Percentiles rank a stretch among this genome's conserved stretches.
Evolutionary conservation across 1,140 invertebrate genomes (phyloP).

Genomic region (Latrodectus geometricus): DNA sequence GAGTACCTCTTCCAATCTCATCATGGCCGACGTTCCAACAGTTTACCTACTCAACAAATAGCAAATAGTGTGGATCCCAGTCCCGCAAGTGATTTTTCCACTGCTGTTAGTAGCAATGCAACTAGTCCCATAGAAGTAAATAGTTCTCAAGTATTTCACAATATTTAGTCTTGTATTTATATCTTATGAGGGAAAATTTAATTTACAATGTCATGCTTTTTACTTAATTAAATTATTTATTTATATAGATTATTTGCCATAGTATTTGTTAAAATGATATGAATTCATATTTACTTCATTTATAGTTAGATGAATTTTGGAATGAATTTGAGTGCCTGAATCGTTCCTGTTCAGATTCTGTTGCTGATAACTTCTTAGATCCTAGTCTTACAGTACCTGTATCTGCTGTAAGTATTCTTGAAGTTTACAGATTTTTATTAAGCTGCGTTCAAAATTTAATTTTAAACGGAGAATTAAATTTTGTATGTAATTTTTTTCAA

Average conservation of each 20-base stretch:
- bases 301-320: conserved; percentile 46
- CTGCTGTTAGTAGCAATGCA: conserved; percentile 39
- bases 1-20: conserved; percentile 76
- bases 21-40: conserved; percentile 1
- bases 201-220: no score
- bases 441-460: no score
- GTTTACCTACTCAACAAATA: conserved; percentile 18
- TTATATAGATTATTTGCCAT: not conserved
- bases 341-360: conserved; percentile 46
- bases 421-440: not conserved
- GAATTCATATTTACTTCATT: not conserved
- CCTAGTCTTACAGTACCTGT: conserved; percentile 52
- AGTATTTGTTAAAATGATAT: not conserved
- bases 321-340: conserved; percentile 33
- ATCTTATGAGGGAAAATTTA: not conserved
- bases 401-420: conserved; percentile 4
- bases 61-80: conserved; percentile 34
- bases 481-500: no score
- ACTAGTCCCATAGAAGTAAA: conserved; percentile 44
- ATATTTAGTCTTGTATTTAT: not conserved
- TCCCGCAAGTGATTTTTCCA: conserved; percentile 39
- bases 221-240: not conserved
- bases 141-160: not conserved
- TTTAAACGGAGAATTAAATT: no score
- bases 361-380: conserved; percentile 51